Base-by-base conservation (phyloP, 2,888 invertebrate species). In the Stenodema calcarata region DNA sequence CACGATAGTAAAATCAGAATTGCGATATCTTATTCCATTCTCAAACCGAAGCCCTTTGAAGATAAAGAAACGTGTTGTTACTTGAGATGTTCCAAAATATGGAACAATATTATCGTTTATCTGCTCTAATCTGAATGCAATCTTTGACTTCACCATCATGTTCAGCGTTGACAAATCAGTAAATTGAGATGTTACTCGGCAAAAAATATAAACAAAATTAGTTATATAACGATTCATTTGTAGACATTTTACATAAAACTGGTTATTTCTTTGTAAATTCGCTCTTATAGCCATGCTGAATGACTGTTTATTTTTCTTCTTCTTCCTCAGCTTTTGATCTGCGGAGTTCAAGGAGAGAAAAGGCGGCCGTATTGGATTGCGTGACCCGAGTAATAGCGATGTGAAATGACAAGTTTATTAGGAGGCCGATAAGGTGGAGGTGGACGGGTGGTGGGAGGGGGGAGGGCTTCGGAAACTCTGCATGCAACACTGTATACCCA, bases 361-460 rank as follows among this genome's bases (percentile, higher is more conserved):
- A 28, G 28, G 28, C 44, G 42, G 7, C 42, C 18, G 41, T 50
- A 50, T 80, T 27, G 80, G 50, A 50, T 54, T 28, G 86, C 86
- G 86, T 86, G 86, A 86, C 78, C 44, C 27, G 30, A 16, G 86
- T 86, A 86, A 86, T 86, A 79, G 86, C 79, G 79, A 86, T 86
- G 86, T 86, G 86, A 86, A 86, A 86, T 86, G 86, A 86, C 86
- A 86, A 86, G 86, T 86, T 86, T 86, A 86, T 86, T 86, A 86
- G 78, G 27, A 47, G 16, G 18, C 84, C 47, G 75, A 73, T 73
- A 84, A 75, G 35, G n/a, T n/a, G n/a, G n/a, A n/a, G n/a, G n/a
- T n/a, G n/a, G n/a, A n/a, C 73, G 28, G 41, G 14, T 41, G 9
- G 41, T 35, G 30, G n/a, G n/a, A n/a, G n/a, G n/a, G n/a, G 73